A percentile compares a stretch with the other conserved stretches of the same genome.
Conservation (phyloP, 2,113 vertebrate species). For the Synchiropus splendidus region DNA sequence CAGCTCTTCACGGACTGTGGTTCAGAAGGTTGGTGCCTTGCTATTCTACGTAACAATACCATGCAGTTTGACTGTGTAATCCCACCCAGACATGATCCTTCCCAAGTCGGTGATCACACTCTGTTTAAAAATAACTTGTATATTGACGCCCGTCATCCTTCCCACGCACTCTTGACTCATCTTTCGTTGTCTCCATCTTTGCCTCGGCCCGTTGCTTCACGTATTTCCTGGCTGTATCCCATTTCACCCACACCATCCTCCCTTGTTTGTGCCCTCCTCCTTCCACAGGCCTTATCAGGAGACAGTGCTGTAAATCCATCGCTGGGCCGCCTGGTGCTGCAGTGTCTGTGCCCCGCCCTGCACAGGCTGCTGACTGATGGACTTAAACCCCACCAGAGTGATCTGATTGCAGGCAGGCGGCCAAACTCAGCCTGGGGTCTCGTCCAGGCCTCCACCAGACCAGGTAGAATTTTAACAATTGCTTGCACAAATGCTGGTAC, state of each 20-base stretch:
- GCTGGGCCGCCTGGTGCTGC: constrained; percentile 83
- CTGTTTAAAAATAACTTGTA: constrained; percentile 1
- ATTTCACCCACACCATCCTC: neutral
- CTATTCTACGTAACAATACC: too few relatives aligned
- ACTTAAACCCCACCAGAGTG: constrained; percentile 89
- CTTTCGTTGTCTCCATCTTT: constrained; percentile 9
- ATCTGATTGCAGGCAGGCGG: constrained; percentile 85
- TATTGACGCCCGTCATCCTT: constrained; percentile 1
- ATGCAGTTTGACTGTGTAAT: neutral
- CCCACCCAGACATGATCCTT: too few relatives aligned
- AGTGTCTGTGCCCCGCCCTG: constrained; percentile 84
- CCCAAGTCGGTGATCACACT: too few relatives aligned
- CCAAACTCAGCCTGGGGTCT: constrained; percentile 85
- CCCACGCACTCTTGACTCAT: constrained; percentile 15
- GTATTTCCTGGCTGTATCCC: too few relatives aligned
- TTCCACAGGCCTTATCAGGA: constrained; percentile 80
- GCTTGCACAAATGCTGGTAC: neutral
- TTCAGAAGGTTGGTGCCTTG: constrained; percentile 82
- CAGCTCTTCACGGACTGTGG: constrained; percentile 78
- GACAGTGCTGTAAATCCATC: constrained; percentile 87
- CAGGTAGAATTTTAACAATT: constrained; percentile 60
- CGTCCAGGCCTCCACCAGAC: constrained; percentile 81
- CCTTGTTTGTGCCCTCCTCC: neutral
- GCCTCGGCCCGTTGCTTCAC: too few relatives aligned
- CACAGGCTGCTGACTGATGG: constrained; percentile 78